These are phyloP conservation scores for Monoplex corrugatus DNA, from an alignment of 2,888 invertebrate species.

Conservation along the genomic window DNA sequence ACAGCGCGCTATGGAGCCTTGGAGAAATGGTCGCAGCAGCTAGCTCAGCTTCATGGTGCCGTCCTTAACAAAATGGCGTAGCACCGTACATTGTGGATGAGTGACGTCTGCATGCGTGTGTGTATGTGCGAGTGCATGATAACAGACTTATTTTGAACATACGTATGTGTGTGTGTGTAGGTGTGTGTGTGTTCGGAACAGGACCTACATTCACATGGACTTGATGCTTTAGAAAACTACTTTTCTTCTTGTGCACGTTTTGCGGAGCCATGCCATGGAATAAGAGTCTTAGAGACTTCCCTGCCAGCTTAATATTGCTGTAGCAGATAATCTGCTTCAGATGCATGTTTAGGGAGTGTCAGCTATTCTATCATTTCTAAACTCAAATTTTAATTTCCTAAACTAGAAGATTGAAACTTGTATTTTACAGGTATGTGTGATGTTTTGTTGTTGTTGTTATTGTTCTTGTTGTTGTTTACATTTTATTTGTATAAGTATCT, in stretches of 20 bases:
- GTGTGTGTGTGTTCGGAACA: neutral
- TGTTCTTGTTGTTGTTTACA: too few relatives aligned
- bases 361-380: too few relatives aligned
- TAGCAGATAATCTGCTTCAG: too few relatives aligned
- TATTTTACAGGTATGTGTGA: too few relatives aligned
- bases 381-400: too few relatives aligned
- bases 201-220: neutral
- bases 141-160: too few relatives aligned
- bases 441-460: too few relatives aligned
- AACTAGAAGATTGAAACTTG: too few relatives aligned
- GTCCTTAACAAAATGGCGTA: conserved; percentile 96
- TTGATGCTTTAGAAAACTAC: neutral
- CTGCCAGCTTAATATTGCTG: neutral
- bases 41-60: conserved; percentile 92
- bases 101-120: neutral
- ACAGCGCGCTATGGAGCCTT: conserved; percentile 94
- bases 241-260: neutral
- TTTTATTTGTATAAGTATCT: too few relatives aligned
- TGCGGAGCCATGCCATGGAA: neutral
- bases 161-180: neutral
- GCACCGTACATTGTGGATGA: neutral
- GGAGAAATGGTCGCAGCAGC: conserved; percentile 97
- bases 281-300: neutral
- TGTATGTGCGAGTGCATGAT: too few relatives aligned
- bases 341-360: too few relatives aligned